Evolutionary conservation across 1,140 invertebrate species (phyloP).

Genomic region (Onthophagus taurus): DNA sequence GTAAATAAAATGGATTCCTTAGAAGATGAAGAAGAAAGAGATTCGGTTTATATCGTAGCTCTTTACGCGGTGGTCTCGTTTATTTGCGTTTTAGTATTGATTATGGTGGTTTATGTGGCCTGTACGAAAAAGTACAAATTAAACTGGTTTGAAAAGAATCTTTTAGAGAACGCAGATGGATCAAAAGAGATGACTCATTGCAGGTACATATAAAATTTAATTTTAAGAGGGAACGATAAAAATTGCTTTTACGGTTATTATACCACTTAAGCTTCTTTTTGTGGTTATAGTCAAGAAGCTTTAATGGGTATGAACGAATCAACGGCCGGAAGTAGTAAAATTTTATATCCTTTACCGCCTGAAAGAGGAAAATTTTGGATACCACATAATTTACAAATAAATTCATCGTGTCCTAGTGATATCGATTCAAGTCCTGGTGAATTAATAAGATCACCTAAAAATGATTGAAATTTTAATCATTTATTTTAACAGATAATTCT

Average conservation of each 20-base stretch:
- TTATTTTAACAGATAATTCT: constrained; percentile 38
- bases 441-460: too few relatives aligned
- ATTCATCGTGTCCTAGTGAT: constrained; percentile 18
- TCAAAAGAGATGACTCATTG: constrained; percentile 33
- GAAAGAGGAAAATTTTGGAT: constrained; percentile 41
- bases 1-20: constrained; percentile 10
- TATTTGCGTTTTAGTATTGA: constrained; percentile 26
- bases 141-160: constrained; percentile 46
- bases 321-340: constrained; percentile 35
- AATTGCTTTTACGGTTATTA: background rate
- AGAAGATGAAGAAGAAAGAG: constrained; percentile 11
- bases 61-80: constrained; percentile 29
- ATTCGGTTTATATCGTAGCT: constrained; percentile 15
- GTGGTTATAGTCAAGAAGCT: constrained; percentile 38
- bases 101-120: constrained; percentile 39
- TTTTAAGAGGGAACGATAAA: background rate
- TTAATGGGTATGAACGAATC: constrained; percentile 34
- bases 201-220: constrained; percentile 24
- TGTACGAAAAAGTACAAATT: constrained; percentile 42
- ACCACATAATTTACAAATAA: constrained; percentile 26
- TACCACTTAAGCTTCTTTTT: too few relatives aligned
- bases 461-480: too few relatives aligned
- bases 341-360: constrained; percentile 29
- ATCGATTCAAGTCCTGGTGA: constrained; percentile 15
- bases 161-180: constrained; percentile 40